These are phyloP conservation scores for Pseudomyrmex flavicornis DNA, from an alignment of 1,140 invertebrate species.

Conservation along the genomic window DNA sequence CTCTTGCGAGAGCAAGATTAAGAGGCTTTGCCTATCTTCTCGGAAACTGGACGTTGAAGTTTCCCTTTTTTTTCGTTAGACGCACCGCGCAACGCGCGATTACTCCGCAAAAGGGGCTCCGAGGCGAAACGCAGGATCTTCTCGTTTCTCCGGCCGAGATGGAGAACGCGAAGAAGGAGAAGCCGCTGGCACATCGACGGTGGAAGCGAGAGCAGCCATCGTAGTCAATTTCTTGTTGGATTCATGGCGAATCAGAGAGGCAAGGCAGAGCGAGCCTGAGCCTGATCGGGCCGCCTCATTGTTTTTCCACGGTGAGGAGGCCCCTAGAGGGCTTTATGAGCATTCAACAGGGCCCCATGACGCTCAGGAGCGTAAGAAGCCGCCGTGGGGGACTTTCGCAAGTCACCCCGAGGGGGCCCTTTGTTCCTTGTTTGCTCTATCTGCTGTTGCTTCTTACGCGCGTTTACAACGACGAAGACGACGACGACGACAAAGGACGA, in stretches of 20 bases:
- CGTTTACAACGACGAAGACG: constrained; percentile 12
- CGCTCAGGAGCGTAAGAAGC: constrained; percentile 74
- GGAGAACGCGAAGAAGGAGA: constrained; percentile 39
- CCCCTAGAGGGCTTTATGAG: constrained; percentile 75
- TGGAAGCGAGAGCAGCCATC: constrained; percentile 67
- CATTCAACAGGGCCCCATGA: constrained; percentile 57
- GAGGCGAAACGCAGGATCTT: constrained; percentile 2
- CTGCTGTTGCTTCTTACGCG: constrained; percentile 64
- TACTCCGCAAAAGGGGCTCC: not conserved
- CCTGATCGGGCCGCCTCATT: constrained; percentile 77
- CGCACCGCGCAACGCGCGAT: not conserved
- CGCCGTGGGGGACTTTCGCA: constrained; percentile 73
- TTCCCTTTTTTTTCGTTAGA: not conserved
- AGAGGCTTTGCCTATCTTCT: not conserved
- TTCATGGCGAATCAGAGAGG: constrained; percentile 80
- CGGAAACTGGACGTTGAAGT: not conserved
- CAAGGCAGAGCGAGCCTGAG: constrained; percentile 72
- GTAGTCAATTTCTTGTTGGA: constrained; percentile 74
- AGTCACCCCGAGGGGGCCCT: constrained; percentile 74
- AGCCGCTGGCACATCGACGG: constrained; percentile 47
- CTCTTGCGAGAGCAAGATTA: not conserved
- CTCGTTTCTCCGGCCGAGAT: constrained; percentile 19
- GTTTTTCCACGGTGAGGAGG: constrained; percentile 76
- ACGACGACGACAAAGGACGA: constrained; percentile 57
- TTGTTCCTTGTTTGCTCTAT: constrained; percentile 81